Conservation (phyloP, 2,888 invertebrate species). For the Orchesellides sinensis region DNA sequence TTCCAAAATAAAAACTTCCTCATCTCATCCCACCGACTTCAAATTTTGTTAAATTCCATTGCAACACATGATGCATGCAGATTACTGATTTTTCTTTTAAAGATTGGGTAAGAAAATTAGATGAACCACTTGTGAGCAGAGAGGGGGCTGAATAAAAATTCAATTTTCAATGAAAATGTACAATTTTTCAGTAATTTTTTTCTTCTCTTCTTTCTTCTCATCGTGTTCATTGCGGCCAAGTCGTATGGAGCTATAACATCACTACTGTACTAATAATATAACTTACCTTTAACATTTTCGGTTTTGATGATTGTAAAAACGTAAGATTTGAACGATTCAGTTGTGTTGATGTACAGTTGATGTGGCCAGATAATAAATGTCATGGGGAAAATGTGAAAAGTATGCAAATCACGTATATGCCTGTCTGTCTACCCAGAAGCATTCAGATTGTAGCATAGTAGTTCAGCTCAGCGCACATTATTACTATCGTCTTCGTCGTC, state of each 20-base stretch:
- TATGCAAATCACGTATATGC: slow-evolving; percentile 63
- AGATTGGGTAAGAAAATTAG: slow-evolving; percentile 44
- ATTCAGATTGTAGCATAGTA: slow-evolving; percentile 21
- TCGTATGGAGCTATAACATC: too few species aligned
- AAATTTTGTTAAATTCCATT: slow-evolving; percentile 54
- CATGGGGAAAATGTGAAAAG: slow-evolving; percentile 64
- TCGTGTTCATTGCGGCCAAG: slow-evolving; percentile 5
- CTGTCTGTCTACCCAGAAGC: slow-evolving; percentile 63
- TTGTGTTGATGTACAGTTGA: slow-evolving; percentile 53
- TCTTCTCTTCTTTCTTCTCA: background rate
- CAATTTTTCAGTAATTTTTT: slow-evolving; percentile 15
- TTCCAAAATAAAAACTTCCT: background rate
- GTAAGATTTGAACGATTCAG: slow-evolving; percentile 36
- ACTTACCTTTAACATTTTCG: slow-evolving; percentile 16
- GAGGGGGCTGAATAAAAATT: slow-evolving; percentile 21
- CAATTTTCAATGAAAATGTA: slow-evolving; percentile 43
- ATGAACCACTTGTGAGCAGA: slow-evolving; percentile 47
- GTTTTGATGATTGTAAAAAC: slow-evolving; percentile 12
- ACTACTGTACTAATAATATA: slow-evolving; percentile 1
- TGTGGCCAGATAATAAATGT: slow-evolving; percentile 62
- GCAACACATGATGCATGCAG: slow-evolving; percentile 57
- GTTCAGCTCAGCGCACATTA: slow-evolving; percentile 30
- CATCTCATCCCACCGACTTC: slow-evolving; percentile 36
- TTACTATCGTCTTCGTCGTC: slow-evolving; percentile 23
- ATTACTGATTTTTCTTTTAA: slow-evolving; percentile 29